These are phyloP conservation scores for Hafferia zeledoni DNA, from an alignment of 2,797 vertebrate genomes.

Conservation along the genomic window DNA sequence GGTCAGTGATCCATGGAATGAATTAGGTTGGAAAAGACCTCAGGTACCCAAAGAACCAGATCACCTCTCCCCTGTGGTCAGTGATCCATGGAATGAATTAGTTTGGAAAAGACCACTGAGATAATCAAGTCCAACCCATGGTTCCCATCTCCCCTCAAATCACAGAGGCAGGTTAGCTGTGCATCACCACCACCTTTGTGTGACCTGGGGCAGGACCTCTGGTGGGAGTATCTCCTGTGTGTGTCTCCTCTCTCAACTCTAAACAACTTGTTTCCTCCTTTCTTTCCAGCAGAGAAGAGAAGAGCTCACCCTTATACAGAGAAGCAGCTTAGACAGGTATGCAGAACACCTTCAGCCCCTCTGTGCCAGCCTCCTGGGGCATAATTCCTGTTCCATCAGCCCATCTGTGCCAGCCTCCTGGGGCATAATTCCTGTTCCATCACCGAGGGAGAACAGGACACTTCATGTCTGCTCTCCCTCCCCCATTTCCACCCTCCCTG, in stretches of 20 bases:
- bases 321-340: slow-evolving; percentile 73
- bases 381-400: background rate
- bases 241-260: no score
- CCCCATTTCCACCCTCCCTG: background rate
- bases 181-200: background rate
- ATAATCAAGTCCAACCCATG: background rate
- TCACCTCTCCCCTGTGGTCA: accelerated
- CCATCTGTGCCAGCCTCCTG: slow-evolving; percentile 21
- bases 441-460: slow-evolving; percentile 28
- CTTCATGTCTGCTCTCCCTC: slow-evolving; percentile 45
- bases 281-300: slow-evolving; percentile 72
- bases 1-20: background rate
- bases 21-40: background rate
- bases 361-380: no score
- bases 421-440: slow-evolving; percentile 4
- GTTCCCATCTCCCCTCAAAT: background rate
- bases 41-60: background rate
- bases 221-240: background rate
- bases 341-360: background rate
- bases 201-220: background rate
- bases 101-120: background rate
- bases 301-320: slow-evolving; percentile 76
- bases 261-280: background rate
- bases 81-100: no score
- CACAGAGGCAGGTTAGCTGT: background rate